Percentiles rank a stretch among this genome's conserved stretches.
Conservation (phyloP, 2,797 vertebrate genomes). For the Dermochelys coriacea region DNA sequence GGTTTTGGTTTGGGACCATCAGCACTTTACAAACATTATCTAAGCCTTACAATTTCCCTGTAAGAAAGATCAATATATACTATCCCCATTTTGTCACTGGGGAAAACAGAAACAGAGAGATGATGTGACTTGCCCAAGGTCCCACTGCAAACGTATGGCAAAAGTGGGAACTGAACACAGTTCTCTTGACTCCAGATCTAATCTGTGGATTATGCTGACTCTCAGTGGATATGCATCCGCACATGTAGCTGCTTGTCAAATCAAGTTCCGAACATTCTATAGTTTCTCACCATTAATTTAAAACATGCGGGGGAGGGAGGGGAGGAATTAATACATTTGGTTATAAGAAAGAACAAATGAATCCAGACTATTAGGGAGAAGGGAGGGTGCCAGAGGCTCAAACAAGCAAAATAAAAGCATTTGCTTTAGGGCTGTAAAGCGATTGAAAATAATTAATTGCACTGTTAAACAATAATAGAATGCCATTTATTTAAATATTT, state of each 20-base stretch:
- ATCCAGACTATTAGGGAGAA: background rate
- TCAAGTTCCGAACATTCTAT: background rate
- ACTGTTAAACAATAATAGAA: too few species aligned
- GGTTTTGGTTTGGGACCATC: accelerated
- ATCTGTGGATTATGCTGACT: background rate
- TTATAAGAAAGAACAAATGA: background rate
- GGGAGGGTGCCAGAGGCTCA: background rate
- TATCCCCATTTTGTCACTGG: background rate
- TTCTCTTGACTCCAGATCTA: background rate
- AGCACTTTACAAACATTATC: background rate
- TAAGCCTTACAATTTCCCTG: background rate
- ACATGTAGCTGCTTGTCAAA: background rate
- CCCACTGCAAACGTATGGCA: background rate
- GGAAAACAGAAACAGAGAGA: background rate
- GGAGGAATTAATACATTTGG: background rate
- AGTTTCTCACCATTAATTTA: background rate
- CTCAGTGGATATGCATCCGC: accelerated
- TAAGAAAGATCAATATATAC: background rate
- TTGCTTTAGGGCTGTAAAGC: too few species aligned
- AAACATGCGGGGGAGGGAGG: background rate
- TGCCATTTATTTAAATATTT: too few species aligned
- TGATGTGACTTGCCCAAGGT: accelerated
- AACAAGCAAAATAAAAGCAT: background rate
- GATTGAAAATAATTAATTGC: too few species aligned
- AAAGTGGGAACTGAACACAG: background rate